phyloP scores from a whole-genome alignment of 2,113 vertebrate genomes.

The Coturnix japonica region DNA sequence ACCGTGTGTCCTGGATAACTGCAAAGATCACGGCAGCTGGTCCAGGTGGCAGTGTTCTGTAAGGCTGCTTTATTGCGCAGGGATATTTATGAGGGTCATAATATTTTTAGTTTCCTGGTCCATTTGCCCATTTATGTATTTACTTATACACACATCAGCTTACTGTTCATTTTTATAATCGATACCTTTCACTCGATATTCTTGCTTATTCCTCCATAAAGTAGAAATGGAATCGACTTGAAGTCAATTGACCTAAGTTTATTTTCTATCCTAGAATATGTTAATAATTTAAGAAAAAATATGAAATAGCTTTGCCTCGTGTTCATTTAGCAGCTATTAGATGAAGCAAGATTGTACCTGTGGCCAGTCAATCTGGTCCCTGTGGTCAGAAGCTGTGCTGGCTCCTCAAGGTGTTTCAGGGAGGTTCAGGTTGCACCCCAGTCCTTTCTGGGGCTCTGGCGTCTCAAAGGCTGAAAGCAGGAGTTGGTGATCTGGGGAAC shows the following conservation, averaged over 20 bases:
- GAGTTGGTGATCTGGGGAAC: neutral
- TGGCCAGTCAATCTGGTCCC: neutral
- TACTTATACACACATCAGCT: neutral
- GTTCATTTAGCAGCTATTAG: neutral
- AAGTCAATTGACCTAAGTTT: neutral
- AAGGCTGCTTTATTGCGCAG: neutral
- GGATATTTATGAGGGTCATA: neutral
- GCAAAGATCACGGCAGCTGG: neutral
- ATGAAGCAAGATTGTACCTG: neutral
- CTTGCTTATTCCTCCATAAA: neutral
- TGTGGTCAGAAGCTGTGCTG: accelerated
- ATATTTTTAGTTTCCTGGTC: neutral
- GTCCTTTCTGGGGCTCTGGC: neutral
- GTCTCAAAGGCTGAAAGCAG: neutral
- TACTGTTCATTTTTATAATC: neutral
- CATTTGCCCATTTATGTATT: neutral
- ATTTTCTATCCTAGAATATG: neutral
- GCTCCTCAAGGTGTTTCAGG: neutral
- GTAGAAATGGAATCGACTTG: neutral
- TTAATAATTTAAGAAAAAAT: neutral
- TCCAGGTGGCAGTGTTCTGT: neutral
- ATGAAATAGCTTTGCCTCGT: neutral
- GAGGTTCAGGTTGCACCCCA: accelerated
- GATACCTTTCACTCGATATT: neutral
- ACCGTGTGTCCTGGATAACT: accelerated